phyloP scores from a whole-genome alignment of 2,888 invertebrate genomes.

The Lasioglossum oenotherae region DNA sequence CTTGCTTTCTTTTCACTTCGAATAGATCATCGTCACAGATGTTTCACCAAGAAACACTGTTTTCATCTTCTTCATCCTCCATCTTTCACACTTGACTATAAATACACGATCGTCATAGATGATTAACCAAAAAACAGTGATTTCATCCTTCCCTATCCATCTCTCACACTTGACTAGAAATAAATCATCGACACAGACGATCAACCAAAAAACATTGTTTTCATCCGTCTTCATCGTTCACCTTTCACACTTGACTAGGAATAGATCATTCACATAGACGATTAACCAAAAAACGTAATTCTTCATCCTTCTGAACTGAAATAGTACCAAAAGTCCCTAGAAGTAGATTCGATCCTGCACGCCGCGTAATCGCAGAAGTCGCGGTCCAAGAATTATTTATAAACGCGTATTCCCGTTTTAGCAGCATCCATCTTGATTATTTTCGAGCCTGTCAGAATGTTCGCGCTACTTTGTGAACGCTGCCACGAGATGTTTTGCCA shows the following conservation, averaged over 20 bases:
- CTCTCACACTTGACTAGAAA: too few species aligned
- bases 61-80: too few species aligned
- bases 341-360: conserved; percentile 9
- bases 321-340: not conserved
- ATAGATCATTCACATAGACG: not conserved
- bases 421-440: conserved; percentile 38
- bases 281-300: not conserved
- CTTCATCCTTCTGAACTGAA: not conserved
- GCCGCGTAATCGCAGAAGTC: conserved; percentile 33
- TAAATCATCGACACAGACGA: too few species aligned
- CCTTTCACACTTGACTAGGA: not conserved
- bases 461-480: conserved; percentile 13
- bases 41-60: not conserved
- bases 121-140: not conserved
- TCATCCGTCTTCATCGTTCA: not conserved
- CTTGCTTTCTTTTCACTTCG: too few species aligned
- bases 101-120: not conserved
- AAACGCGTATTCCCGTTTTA: conserved; percentile 45
- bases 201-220: not conserved
- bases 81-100: too few species aligned
- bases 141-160: too few species aligned
- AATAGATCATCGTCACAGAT: not conserved
- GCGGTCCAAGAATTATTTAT: conserved; percentile 55
- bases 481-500: not conserved
- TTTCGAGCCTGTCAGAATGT: conserved; percentile 27